These are phyloP conservation scores for Rhombomys opimus DNA, from an alignment of 2,113 vertebrate genomes.

Conservation along the genomic window DNA sequence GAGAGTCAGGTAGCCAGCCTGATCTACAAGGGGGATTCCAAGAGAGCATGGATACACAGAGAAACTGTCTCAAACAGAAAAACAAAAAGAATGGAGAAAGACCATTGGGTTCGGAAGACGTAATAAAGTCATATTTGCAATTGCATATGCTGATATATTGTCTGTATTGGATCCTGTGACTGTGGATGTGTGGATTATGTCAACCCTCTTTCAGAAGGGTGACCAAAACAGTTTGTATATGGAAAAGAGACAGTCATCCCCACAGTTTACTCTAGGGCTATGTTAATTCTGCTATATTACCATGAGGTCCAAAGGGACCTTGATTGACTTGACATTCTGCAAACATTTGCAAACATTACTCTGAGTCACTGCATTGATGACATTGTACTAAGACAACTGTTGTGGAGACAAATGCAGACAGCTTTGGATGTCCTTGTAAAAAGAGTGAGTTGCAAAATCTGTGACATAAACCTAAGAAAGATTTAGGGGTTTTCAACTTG, in stretches of 20 bases:
- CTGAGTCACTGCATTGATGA: not conserved
- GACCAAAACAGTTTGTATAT: not conserved
- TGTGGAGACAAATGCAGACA: not conserved
- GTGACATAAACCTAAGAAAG: not conserved
- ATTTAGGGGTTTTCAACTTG: not conserved
- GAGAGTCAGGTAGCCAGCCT: not conserved
- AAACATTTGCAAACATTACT: conserved; percentile 24
- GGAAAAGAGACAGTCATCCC: not conserved
- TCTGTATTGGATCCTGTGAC: not conserved
- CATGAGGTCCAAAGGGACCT: conserved; percentile 18
- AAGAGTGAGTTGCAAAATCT: not conserved
- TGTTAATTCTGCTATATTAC: conserved; percentile 20
- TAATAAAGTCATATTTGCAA: not conserved
- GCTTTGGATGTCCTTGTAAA: conserved; percentile 1
- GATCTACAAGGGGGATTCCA: not conserved
- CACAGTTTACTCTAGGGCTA: not conserved
- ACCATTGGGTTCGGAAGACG: not conserved
- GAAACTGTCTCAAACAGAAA: not conserved
- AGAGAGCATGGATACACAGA: not conserved
- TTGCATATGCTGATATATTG: not conserved
- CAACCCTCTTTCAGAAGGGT: not conserved
- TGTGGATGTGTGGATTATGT: not conserved
- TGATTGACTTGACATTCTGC: conserved; percentile 47
- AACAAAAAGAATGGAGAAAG: not conserved
- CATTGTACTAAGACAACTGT: not conserved